Evolutionary conservation across 2,113 vertebrate species (phyloP).

Genomic region (Colossoma macropomum): DNA sequence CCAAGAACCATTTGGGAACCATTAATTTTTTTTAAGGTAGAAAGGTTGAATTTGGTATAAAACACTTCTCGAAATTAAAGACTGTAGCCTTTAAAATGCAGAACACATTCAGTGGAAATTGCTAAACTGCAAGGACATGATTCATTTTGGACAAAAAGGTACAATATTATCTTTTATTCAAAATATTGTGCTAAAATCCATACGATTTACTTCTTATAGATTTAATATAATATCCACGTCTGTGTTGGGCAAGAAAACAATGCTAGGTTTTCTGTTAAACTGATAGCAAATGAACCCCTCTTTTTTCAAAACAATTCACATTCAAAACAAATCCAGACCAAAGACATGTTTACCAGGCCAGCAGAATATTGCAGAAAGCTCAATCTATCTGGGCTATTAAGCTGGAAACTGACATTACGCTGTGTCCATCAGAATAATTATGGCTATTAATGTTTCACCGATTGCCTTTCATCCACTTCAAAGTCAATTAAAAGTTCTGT

Average conservation of each 20-base stretch:
- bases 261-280: constrained; percentile 4
- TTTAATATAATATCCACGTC: neutral
- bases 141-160: too few relatives aligned
- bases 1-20: too few relatives aligned
- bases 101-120: too few relatives aligned
- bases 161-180: too few relatives aligned
- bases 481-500: constrained; percentile 61
- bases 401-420: constrained; percentile 13
- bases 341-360: constrained; percentile 34
- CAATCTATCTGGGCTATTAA: constrained; percentile 28
- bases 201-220: neutral
- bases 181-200: neutral
- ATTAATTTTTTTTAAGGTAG: too few relatives aligned
- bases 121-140: too few relatives aligned
- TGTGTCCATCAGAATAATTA: constrained; percentile 60
- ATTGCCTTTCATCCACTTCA: constrained; percentile 40
- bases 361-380: constrained; percentile 27
- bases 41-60: too few relatives aligned
- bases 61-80: too few relatives aligned
- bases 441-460: constrained; percentile 26
- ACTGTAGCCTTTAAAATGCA: too few relatives aligned
- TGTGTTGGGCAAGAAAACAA: neutral
- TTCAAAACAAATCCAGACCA: constrained; percentile 26
- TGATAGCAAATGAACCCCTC: constrained; percentile 9
- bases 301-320: neutral